Base-by-base conservation (phyloP, 2,888 invertebrate species). In the Drepanosiphum platanoidis region DNA sequence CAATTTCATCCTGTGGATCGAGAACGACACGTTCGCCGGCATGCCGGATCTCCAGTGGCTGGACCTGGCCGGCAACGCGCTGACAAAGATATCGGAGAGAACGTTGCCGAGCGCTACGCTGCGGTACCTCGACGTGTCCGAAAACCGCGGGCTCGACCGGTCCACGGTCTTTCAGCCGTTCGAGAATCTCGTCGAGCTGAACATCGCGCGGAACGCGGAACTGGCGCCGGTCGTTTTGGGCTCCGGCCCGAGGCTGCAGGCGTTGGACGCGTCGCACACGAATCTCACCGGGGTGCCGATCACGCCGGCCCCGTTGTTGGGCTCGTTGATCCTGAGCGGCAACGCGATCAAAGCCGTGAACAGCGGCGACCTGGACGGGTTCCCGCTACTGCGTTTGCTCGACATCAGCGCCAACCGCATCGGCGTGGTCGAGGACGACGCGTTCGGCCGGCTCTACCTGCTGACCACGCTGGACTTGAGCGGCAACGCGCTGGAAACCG, bases 281-380 rank as follows among this genome's bases (percentile, higher is more conserved):
- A 68, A 75, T 15, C 77, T 84, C 2, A 84, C 75, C 18, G 36
- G n/a, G 18, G 58, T 84, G 18, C 84, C 77, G 5, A 68, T 75
- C 7, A 58, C 84, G 58, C 75, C 84, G n/a, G 84, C 84, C 3
- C 84, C 84, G n/a, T 15, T 77, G 1, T 30, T 84, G n/a, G 77
- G 75, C 9, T 30, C 77, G 66, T 52, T 84, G 11, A 30, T 36
- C 0, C 42, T 84, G 39, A 18, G 58, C 15, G 84, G 84, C 0
- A 84, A 84, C 30, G 52, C n/a, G 68, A 84, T 84, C 18, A n/a
- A 1, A 0, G n/a, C 68, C 2, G 75, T 84, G 9, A 75, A 75
- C 58, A 58, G 84, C 9, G 84, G 84, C 15, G 84, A 84, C n/a
- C 30, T 84, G 27, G 84, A 84, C n/a, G 84, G 77, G 8, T 84